Percentiles rank a stretch among this genome's conserved stretches.
Evolutionary conservation across 1,140 invertebrate species (phyloP).

Genomic region (Calephelis nemesis): DNA sequence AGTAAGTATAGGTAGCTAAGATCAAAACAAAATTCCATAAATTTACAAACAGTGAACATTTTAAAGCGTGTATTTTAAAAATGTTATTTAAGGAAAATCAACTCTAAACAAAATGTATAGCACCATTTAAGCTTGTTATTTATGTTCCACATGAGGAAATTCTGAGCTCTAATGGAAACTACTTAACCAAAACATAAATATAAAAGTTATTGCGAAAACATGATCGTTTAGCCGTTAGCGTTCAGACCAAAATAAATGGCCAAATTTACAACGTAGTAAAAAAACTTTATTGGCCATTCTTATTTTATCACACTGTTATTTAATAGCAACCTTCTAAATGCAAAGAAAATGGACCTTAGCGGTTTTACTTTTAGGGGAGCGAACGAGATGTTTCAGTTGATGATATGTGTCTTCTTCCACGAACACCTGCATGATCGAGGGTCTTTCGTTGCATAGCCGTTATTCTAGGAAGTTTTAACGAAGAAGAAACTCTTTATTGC

Average conservation of each 20-base stretch:
- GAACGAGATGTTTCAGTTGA: no score
- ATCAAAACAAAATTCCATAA: no score
- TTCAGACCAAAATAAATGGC: slow-evolving; percentile 35
- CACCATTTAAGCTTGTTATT: slow-evolving; percentile 5
- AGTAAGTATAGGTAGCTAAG: no score
- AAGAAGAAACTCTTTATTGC: no score
- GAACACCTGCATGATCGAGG: no score
- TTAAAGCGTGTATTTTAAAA: background rate
- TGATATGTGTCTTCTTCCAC: no score
- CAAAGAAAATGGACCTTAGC: background rate
- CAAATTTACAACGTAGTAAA: slow-evolving; percentile 36
- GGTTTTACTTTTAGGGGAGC: no score
- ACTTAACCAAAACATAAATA: slow-evolving; percentile 24
- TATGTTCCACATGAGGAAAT: slow-evolving; percentile 15
- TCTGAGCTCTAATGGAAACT: slow-evolving; percentile 13
- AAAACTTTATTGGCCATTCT: slow-evolving; percentile 33
- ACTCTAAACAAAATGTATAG: slow-evolving; percentile 5
- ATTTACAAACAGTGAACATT: no score
- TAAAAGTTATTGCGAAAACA: slow-evolving; percentile 34
- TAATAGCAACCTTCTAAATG: background rate
- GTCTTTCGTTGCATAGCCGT: no score
- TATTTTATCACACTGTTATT: slow-evolving; percentile 32
- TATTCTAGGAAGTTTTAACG: no score
- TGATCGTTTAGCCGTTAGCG: slow-evolving; percentile 33
- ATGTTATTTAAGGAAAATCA: slow-evolving; percentile 4